phyloP scores from a whole-genome alignment of 1,140 invertebrate genomes.

The Bemisia tabaci region DNA sequence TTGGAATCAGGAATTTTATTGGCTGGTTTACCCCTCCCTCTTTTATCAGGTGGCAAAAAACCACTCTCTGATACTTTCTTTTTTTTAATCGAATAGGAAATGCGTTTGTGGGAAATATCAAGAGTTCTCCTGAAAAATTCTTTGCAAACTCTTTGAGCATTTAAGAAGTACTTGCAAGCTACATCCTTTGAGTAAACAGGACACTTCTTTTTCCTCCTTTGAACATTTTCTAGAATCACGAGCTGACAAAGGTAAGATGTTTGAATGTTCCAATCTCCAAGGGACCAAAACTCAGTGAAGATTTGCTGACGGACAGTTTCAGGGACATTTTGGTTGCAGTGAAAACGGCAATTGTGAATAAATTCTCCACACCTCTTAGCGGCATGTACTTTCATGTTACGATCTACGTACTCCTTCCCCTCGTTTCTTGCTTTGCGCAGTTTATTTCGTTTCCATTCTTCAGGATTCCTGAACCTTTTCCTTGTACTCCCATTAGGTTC shows the following conservation, averaged over 20 bases:
- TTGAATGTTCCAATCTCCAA: conserved; percentile 17
- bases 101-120: conserved; percentile 10
- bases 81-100: conserved; percentile 12
- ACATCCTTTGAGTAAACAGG: background rate
- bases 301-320: conserved; percentile 15
- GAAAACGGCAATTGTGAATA: conserved; percentile 15
- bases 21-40: conserved; percentile 9
- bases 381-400: conserved; percentile 14
- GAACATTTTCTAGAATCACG: no score
- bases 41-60: conserved; percentile 7
- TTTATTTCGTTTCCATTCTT: conserved; percentile 15
- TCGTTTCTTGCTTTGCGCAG: conserved; percentile 9
- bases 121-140: conserved; percentile 15
- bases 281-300: conserved; percentile 15
- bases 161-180: background rate
- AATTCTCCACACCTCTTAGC: conserved; percentile 11
- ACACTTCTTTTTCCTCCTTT: conserved; percentile 1
- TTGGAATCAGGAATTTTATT: conserved; percentile 14
- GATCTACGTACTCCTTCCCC: conserved; percentile 13
- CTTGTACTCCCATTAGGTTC: no score
- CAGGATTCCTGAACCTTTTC: conserved; percentile 11
- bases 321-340: conserved; percentile 13
- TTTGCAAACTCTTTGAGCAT: conserved; percentile 14
- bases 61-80: conserved; percentile 11
- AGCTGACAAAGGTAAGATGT: conserved; percentile 13